phyloP scores from a whole-genome alignment of 2,797 vertebrate species.

The Myripristis jacobus region DNA sequence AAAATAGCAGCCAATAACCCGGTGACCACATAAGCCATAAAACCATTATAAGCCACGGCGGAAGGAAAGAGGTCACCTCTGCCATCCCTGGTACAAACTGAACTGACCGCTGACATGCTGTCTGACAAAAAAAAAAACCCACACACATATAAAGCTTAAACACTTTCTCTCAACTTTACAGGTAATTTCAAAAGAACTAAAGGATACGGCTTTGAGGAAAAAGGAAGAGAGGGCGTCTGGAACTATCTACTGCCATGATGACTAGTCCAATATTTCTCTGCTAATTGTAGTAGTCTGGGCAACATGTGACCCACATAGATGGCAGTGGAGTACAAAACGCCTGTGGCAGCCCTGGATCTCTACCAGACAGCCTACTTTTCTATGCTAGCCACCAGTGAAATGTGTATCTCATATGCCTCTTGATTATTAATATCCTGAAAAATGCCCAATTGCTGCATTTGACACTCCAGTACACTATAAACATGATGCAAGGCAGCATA shows the following conservation, averaged over 20 bases:
- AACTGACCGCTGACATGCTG: not conserved
- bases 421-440: conserved; percentile 11
- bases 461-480: not conserved
- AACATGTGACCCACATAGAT: conserved; percentile 76
- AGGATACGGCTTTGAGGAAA: conserved; percentile 11
- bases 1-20: conserved; percentile 18
- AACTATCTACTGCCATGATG: conserved; percentile 22
- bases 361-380: conserved; percentile 49
- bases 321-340: conserved; percentile 43
- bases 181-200: not conserved
- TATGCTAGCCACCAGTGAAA: conserved; percentile 42
- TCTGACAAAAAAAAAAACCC: conserved; percentile 7
- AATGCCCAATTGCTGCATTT: not conserved
- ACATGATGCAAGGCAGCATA: not conserved
- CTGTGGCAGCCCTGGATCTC: conserved; percentile 49
- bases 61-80: conserved; percentile 11
- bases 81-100: conserved; percentile 2
- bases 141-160: not conserved
- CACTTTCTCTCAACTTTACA: conserved; percentile 10
- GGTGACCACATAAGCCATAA: conserved; percentile 33
- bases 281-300: conserved; percentile 67
- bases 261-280: conserved; percentile 58
- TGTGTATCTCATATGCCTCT: conserved; percentile 34
- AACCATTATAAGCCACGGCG: conserved; percentile 14
- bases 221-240: conserved; percentile 22